A percentile compares a stretch with the other conserved stretches of the same genome.
These are phyloP conservation scores for Caenorhabditis macrosperma DNA, from an alignment of 2,888 invertebrate genomes.

Conservation along the genomic window DNA sequence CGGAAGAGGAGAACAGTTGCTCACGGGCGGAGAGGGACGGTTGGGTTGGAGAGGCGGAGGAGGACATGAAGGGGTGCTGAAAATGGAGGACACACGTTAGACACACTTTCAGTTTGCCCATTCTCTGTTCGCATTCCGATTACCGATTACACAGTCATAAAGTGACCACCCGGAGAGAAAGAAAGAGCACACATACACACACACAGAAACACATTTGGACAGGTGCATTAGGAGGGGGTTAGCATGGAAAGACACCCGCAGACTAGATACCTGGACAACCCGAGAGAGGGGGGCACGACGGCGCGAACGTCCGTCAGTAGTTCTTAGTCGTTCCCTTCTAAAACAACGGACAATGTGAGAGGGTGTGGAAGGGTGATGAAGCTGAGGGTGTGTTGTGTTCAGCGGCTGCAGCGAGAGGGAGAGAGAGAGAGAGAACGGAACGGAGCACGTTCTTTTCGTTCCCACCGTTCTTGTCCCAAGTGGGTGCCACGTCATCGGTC, in stretches of 20 bases:
- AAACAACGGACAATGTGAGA: slow-evolving; percentile 29
- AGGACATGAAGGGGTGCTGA: slow-evolving; percentile 57
- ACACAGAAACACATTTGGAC: slow-evolving; percentile 21
- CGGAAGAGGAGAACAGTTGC: slow-evolving; percentile 38
- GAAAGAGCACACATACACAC: slow-evolving; percentile 1
- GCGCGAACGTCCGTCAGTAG: slow-evolving; percentile 30
- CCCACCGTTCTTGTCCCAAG: too few relatives aligned
- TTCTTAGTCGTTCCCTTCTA: slow-evolving; percentile 57
- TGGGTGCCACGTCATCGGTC: neutral
- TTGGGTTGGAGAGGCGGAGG: slow-evolving; percentile 11
- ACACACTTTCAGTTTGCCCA: slow-evolving; percentile 4
- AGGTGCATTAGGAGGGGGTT: slow-evolving; percentile 21
- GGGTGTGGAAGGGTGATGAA: slow-evolving; percentile 5
- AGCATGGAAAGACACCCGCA: slow-evolving; percentile 32
- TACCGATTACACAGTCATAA: neutral
- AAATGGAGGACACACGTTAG: slow-evolving; percentile 28
- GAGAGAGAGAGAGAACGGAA: neutral
- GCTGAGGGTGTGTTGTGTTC: neutral
- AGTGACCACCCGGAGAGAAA: slow-evolving; percentile 23
- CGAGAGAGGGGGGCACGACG: neutral
- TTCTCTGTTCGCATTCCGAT: slow-evolving; percentile 1
- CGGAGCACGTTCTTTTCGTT: too few relatives aligned
- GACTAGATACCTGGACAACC: slow-evolving; percentile 30
- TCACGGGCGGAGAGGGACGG: slow-evolving; percentile 46
- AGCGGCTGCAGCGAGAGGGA: neutral